Evolutionary conservation across 1,140 invertebrate species (phyloP).

Genomic region (Drosophila mojavensis): DNA sequence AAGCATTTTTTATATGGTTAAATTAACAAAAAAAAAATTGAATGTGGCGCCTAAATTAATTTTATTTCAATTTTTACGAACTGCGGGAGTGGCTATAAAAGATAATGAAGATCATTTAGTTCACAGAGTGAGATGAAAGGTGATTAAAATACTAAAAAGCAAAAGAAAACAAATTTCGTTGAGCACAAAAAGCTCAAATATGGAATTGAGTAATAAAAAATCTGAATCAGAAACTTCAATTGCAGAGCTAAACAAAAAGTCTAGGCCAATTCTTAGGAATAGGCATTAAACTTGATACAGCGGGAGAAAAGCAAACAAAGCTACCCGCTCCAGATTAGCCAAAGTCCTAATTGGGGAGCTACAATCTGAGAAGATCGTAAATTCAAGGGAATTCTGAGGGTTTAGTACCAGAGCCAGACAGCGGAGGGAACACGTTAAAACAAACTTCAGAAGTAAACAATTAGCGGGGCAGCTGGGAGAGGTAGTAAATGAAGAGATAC

Average conservation of each 20-base stretch:
- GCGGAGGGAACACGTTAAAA: conserved; percentile 3
- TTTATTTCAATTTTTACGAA: conserved; percentile 13
- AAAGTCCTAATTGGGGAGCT: conserved; percentile 8
- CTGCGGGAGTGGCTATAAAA: conserved; percentile 14
- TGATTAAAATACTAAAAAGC: conserved; percentile 11
- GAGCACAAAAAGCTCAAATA: neutral
- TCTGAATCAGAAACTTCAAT: neutral
- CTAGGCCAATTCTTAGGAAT: conserved; percentile 14
- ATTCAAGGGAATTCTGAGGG: conserved; percentile 23
- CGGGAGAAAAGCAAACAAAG: neutral
- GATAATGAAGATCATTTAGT: conserved; percentile 7
- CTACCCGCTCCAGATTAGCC: neutral
- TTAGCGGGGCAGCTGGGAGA: neutral
- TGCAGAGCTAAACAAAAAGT: neutral
- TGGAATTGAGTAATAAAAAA: neutral
- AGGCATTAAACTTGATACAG: conserved; percentile 20
- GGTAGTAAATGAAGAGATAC: neutral
- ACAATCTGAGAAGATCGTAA: neutral
- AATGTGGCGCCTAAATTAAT: conserved; percentile 5
- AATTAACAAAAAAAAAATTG: too few species aligned
- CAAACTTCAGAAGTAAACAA: conserved; percentile 11
- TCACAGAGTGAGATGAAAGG: conserved; percentile 6
- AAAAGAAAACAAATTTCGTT: neutral
- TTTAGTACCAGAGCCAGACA: conserved; percentile 21
- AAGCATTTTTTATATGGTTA: too few species aligned